Base-by-base conservation (phyloP, 2,797 vertebrate species). In the Ispidina lecontei region DNA sequence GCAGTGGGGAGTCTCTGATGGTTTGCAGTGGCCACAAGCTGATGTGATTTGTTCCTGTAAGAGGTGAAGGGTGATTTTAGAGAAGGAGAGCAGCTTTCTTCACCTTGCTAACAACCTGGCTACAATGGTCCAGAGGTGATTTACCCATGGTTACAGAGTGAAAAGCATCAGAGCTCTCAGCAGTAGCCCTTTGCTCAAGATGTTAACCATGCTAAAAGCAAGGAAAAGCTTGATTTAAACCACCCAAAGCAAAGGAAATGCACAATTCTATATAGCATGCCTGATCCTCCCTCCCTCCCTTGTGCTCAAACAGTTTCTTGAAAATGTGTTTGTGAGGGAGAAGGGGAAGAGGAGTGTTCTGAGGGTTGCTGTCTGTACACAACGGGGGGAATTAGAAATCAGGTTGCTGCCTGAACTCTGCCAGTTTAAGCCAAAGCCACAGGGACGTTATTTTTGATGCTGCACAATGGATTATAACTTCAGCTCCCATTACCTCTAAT, bases 401-500 rank as follows among this genome's bases (percentile, higher is more conserved):
- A 65, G 52, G 52, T 68, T 93, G 51, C 81, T 90, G 84, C 84
- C 72, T 87, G 83, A 73, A 75, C 72, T 90, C 90, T 64, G 63
- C 72, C 65, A 43, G 71, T 94, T 93, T 80, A 85, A 89, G 63
- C 79, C 70, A 87, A 94, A 94, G 59, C 81, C 88, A 89, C 52
- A 29, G 91, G 87, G 90, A 90, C 85, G 54, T 93, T 93, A 70
- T 80, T 93, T 94, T 92, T 52, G 46, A 85, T 64, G 44, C 46
- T 59, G 73, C 8, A 4, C 75, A 29, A 75, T 78, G 63, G 79
- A 90, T 89, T 96, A 55, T 83, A 93, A 87, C 78, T 94, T 85
- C 89, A 89, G 87, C 49, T 96, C 86, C 78, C 84, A 59, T 94
- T 94, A 87, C 90, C 35, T 91, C 70, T 96, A 94, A 94, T 91